Evolutionary conservation across 2,797 vertebrate species (phyloP), one percentile per base, ranked within the genome.

Genomic region (Muraenolepis orangiensis): DNA sequence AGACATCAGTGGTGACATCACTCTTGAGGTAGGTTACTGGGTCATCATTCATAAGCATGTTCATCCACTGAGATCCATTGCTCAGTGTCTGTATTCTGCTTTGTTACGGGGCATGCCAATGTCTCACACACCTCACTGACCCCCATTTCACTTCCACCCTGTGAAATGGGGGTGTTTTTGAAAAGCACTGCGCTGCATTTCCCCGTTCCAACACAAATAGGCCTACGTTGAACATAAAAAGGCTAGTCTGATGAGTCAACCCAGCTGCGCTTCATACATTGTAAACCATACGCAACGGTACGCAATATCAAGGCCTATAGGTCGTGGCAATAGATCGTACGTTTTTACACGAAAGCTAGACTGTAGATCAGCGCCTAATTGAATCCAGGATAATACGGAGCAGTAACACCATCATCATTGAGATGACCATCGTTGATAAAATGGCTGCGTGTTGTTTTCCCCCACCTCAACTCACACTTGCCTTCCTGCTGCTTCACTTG

Each of bases 391-490:
- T 16, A 29, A 66, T 11, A 30, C 28, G 26, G 1, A 69, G 31
- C 23, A n/a, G 31, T n/a, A 26, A 70, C 4, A 20, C 6, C 67
- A 69, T 11, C 10, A 69, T 11, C 10, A 69, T 34, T 23, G 20
- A 23, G 20, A 28, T 6, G 6, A 42, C 12, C 12, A 70, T 28
- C 36, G 8, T 40, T 28, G n/a, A 71, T 85, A 88, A 91, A 88
- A 92, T 92, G 92, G 90, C 90, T 88, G 89, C 88, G 87, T 82
- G 57, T 13, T 64, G n/a, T 64, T 12, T 12, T 64, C 57, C 57
- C 57, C n/a, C 57, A 26, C 57, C 57, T 26, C 18, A 64, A 26
- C 8, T 26, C 57, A 64, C 36, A 38, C 57, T 23, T 64, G 57
- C n/a, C 3, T 57, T 64, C 18, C 40, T 46, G 40, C 40, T 46